Percentiles rank a stretch among this genome's conserved stretches.
phyloP scores from a whole-genome alignment of 2,113 vertebrate genomes.

The Steatornis caripensis region DNA sequence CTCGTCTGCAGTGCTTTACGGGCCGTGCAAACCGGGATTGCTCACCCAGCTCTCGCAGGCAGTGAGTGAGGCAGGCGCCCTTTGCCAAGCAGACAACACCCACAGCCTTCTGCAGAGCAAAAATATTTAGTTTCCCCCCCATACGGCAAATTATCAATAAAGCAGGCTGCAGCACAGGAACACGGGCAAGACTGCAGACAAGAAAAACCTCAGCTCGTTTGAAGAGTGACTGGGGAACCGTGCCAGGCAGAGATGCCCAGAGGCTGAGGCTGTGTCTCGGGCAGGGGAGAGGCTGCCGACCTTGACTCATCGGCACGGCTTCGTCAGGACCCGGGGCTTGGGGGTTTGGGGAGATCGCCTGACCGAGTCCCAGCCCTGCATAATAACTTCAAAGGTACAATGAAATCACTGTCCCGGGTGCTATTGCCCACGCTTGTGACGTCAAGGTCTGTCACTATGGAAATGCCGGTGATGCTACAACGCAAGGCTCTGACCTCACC shows the following conservation, averaged over 20 bases:
- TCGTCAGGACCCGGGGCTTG: neutral
- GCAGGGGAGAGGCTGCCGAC: neutral
- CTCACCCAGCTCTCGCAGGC: neutral
- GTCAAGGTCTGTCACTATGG: constrained; percentile 39
- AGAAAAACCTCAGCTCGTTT: neutral
- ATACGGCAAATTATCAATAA: neutral
- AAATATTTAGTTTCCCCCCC: neutral
- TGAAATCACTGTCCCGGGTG: neutral
- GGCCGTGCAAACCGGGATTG: neutral
- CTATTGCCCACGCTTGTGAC: neutral
- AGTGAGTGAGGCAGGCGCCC: neutral
- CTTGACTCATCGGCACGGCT: neutral
- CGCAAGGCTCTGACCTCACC: neutral
- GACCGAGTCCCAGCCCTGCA: neutral
- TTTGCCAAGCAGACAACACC: neutral
- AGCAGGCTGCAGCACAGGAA: neutral
- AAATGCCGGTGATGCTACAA: neutral
- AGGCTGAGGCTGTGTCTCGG: neutral
- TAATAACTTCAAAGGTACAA: neutral
- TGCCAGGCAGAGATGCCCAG: neutral
- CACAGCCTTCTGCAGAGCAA: neutral
- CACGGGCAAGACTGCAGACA: neutral
- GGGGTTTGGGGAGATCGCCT: neutral
- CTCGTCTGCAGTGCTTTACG: rapidly evolving
- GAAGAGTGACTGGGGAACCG: neutral